Evolutionary conservation across 2,113 vertebrate species (phyloP), one percentile per base, ranked within the genome.

Genomic region (Nycticorax nycticorax): DNA sequence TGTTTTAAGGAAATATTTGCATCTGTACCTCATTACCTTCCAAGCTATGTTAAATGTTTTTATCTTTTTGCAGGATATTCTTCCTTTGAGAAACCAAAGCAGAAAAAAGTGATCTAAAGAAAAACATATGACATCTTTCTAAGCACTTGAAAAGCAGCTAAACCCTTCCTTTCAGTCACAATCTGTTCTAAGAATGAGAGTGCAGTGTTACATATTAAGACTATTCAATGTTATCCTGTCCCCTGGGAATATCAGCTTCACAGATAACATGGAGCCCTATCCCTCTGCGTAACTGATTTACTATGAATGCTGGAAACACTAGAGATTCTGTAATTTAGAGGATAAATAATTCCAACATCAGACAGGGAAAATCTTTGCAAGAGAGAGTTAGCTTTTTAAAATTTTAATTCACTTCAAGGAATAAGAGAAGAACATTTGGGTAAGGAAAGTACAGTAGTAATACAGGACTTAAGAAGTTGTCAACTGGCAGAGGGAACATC

Each of bases 231-330:
- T 86, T 95, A 93, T 57, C 69, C 69, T 75, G 48, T 90, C 92
- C 94, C 57, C 78, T 73, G 96, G 91, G 95, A 96, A 72, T 92
- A 95, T 89, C 92, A 88, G 91, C 91, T 91, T 96, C 80, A 68
- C 88, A 87, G 94, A 95, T 80, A 94, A 80, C 75, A 80, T 30
- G 66, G 75, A 92, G 88, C 27, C 53, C 77, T 95, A 1, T 24
- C 91, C 50, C 83, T 78, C 86, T 76, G 52, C 28, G 3, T 67
- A 89, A 72, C 35, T 41, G 21, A 64, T 85, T 86, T 88, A 68
- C 53, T 89, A 27, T 63, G 64, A 59, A 75, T 48, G 43, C 88
- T 89, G 62, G 68, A 81, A 89, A 91, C 71, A 64, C 23, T 27
- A 56, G 63, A 79, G 87, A 73, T 53, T 69, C 81, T 56, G 62